phyloP scores from a whole-genome alignment of 2,113 vertebrate species.

The Camarhynchus parvulus region DNA sequence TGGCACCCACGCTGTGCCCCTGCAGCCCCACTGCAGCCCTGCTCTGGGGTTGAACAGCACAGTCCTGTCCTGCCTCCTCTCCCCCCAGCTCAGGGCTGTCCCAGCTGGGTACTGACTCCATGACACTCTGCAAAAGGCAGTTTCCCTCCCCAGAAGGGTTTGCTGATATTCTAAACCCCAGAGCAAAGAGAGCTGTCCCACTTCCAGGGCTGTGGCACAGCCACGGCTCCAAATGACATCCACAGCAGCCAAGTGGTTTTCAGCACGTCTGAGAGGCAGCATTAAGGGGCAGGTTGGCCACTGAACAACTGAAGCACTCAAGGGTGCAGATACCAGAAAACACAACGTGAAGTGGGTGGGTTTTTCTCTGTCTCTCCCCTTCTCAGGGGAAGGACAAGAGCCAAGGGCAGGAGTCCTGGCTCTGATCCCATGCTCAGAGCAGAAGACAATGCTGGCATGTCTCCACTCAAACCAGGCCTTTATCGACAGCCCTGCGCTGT shows the following conservation, averaged over 20 bases:
- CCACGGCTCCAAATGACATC: neutral
- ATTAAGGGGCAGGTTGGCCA: neutral
- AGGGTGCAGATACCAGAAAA: neutral
- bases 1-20: too few species aligned
- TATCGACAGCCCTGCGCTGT: neutral
- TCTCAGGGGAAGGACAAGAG: conserved; percentile 43
- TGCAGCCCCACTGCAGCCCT: neutral
- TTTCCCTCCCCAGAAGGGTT: neutral
- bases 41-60: neutral
- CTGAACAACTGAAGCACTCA: conserved; percentile 36
- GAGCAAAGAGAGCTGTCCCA: neutral
- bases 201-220: neutral
- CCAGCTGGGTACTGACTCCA: fast-evolving
- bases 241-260: neutral
- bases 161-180: neutral
- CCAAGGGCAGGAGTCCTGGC: conserved; percentile 54
- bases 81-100: neutral
- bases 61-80: neutral
- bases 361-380: neutral
- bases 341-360: neutral
- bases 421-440: neutral
- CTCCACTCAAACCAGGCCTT: neutral
- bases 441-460: conserved; percentile 36
- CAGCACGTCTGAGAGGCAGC: neutral
- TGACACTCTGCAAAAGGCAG: neutral